Evolutionary conservation across 2,888 invertebrate genomes (phyloP).

Genomic region (Melitaea athalia): DNA sequence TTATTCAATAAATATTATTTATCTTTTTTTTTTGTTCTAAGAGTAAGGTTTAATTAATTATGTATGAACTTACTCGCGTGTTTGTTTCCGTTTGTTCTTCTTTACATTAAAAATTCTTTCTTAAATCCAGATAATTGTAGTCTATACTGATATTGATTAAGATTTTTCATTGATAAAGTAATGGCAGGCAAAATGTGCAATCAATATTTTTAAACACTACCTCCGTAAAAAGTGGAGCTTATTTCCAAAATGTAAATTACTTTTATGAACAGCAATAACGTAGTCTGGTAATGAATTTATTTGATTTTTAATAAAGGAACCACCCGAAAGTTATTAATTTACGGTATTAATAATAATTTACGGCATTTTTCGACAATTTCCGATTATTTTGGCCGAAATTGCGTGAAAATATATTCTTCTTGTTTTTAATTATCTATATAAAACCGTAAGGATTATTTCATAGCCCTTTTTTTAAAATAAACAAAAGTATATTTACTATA

Average conservation of each 20-base stretch:
- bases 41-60: too few species aligned
- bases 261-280: conserved; percentile 12
- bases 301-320: conserved; percentile 52
- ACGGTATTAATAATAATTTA: conserved; percentile 25
- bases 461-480: too few species aligned
- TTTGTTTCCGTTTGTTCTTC: too few species aligned
- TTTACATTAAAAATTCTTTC: too few species aligned
- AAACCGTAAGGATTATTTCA: too few species aligned
- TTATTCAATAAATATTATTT: neutral
- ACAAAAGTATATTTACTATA: too few species aligned
- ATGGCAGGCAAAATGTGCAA: neutral
- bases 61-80: too few species aligned
- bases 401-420: too few species aligned
- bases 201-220: neutral
- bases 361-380: conserved; percentile 12
- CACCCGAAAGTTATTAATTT: conserved; percentile 42
- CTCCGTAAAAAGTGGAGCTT: neutral
- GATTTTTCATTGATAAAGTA: neutral
- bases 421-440: too few species aligned
- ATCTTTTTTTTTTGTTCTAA: neutral
- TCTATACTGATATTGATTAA: neutral
- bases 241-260: neutral
- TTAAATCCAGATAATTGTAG: too few species aligned
- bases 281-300: conserved; percentile 18
- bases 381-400: neutral